A percentile compares a stretch with the other conserved stretches of the same genome.
These are phyloP conservation scores for Tachystola acroxantha DNA, from an alignment of 2,888 invertebrate species.

Conservation along the genomic window DNA sequence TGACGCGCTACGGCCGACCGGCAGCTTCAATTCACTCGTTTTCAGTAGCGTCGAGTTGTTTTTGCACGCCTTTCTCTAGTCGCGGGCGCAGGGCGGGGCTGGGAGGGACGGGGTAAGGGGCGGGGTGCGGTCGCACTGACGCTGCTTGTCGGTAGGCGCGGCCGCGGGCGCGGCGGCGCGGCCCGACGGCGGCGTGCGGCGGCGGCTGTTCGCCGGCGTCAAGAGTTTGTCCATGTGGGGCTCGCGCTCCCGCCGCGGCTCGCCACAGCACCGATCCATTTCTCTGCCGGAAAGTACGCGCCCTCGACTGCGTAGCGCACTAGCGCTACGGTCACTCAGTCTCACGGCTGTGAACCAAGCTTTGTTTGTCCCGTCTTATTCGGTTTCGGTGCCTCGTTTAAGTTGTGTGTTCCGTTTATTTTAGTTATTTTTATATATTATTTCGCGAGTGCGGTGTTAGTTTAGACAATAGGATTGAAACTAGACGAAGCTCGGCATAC, in stretches of 20 bases:
- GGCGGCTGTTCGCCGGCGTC: constrained; percentile 88
- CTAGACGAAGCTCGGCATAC: constrained; percentile 64
- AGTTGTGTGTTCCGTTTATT: constrained; percentile 64
- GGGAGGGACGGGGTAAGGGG: constrained; percentile 17
- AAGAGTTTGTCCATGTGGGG: constrained; percentile 88
- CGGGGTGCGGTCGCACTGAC: constrained; percentile 64
- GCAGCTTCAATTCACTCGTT: constrained; percentile 70
- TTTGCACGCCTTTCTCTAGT: constrained; percentile 63
- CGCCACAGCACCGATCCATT: constrained; percentile 89
- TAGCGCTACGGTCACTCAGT: constrained; percentile 66
- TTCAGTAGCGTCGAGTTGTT: constrained; percentile 69
- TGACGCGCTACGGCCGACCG: constrained; percentile 37
- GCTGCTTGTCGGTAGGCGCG: constrained; percentile 71
- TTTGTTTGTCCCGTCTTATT: constrained; percentile 68
- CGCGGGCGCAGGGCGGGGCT: constrained; percentile 62
- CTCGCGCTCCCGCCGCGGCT: constrained; percentile 81
- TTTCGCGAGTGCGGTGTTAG: constrained; percentile 71
- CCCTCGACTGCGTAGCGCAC: constrained; percentile 58
- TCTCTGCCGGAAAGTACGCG: constrained; percentile 91
- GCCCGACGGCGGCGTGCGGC: constrained; percentile 82
- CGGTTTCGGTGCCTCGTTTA: constrained; percentile 63
- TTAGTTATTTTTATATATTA: constrained; percentile 35
- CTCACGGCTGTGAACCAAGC: constrained; percentile 52
- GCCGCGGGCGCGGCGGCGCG: constrained; percentile 65
- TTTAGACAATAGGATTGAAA: constrained; percentile 53